A percentile compares a stretch with the other conserved stretches of the same genome.
Conservation (phyloP, 1,140 invertebrate species). For the Augochlora pura region DNA sequence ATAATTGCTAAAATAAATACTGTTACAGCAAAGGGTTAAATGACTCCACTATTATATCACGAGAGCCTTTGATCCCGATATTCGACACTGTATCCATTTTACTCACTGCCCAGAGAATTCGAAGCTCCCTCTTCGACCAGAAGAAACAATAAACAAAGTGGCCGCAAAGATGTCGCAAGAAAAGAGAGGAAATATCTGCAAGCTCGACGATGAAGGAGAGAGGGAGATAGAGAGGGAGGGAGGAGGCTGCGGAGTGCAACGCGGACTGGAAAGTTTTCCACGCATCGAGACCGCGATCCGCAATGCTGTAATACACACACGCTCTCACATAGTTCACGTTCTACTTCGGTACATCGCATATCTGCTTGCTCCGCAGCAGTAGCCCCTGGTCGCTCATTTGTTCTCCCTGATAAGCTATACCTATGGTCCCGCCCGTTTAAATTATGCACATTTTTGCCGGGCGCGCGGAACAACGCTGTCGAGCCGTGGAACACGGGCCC, state of each 20-base stretch:
- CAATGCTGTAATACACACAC: conserved; percentile 36
- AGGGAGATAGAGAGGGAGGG: not conserved
- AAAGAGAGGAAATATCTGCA: not conserved
- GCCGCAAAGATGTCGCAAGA: not conserved
- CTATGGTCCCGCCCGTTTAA: conserved; percentile 31
- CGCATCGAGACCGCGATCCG: conserved; percentile 17
- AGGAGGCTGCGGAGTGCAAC: conserved; percentile 6
- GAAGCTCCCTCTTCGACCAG: not conserved
- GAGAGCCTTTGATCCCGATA: too few species aligned
- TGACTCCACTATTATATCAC: too few species aligned
- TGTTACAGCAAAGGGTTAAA: too few species aligned
- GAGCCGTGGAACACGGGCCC: not conserved
- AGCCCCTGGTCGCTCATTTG: conserved; percentile 58
- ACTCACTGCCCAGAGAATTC: too few species aligned
- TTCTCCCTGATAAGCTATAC: conserved; percentile 58
- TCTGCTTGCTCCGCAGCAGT: conserved; percentile 33
- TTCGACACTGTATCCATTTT: too few species aligned
- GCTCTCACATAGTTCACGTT: conserved; percentile 11
- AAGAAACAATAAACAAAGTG: not conserved
- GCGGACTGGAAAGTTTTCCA: conserved; percentile 25
- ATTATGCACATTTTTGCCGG: conserved; percentile 46
- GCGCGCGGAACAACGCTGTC: not conserved
- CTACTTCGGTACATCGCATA: conserved; percentile 32
- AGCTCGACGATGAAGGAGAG: not conserved
- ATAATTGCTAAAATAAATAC: too few species aligned